Conservation (phyloP, 2,113 vertebrate species). For the Scatophagus argus region DNA sequence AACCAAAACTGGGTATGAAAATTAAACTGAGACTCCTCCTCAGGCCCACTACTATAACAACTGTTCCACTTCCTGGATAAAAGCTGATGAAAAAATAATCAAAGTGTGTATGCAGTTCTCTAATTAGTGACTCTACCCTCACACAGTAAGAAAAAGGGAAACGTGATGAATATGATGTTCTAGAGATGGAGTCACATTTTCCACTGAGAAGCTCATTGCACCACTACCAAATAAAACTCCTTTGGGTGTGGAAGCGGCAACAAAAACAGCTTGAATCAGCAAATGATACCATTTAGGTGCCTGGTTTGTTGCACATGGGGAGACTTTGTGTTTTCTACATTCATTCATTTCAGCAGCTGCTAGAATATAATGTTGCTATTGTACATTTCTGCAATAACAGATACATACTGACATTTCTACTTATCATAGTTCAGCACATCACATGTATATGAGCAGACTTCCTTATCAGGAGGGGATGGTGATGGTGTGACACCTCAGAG, state of each 20-base stretch:
- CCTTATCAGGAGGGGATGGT: too few relatives aligned
- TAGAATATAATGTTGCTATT: too few relatives aligned
- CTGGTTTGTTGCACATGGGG: neutral
- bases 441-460: too few relatives aligned
- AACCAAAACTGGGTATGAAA: neutral
- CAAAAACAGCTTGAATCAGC: conserved; percentile 4
- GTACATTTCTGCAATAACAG: too few relatives aligned
- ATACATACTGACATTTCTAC: too few relatives aligned
- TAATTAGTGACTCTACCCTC: neutral
- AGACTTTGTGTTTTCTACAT: neutral
- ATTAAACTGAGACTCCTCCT: neutral
- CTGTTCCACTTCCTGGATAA: neutral
- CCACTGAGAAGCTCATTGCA: neutral
- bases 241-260: neutral
- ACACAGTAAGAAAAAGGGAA: neutral
- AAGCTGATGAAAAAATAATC: neutral
- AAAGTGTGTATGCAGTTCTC: neutral
- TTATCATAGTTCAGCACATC: too few relatives aligned
- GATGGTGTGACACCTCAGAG: too few relatives aligned
- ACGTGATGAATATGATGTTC: neutral
- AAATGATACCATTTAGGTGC: neutral
- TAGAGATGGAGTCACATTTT: neutral
- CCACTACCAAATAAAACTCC: neutral
- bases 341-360: too few relatives aligned
- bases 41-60: neutral